Base-by-base conservation (phyloP, 2,797 vertebrate genomes). In the Typhlichthys eigenmanni region DNA sequence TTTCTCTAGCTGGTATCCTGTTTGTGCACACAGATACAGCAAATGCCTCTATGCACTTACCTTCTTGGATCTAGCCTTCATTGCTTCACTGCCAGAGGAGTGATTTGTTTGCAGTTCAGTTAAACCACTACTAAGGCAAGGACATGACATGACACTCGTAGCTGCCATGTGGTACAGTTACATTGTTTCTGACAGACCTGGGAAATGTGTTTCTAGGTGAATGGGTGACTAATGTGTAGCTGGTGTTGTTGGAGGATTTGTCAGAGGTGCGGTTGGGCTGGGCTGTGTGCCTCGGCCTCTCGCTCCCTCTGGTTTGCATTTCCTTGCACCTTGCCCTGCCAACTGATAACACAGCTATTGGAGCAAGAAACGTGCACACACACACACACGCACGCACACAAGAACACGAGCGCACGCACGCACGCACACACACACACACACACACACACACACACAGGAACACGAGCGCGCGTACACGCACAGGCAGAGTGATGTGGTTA, bases 1-100 rank as follows among this genome's bases (percentile, higher is more conserved):
- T 87, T 87, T 77, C 75, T 58, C 60, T 80, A 13, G 13, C 63
- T 14, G 16, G 54, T 73, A 69, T 87, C 82, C 84, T 87, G 83
- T 85, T 85, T 82, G 79, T 77, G 49, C 60, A 64, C 3, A 11
- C 52, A 58, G 14, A 3, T 2, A 53, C 62, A 32, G 73, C 47
- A 9, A 13, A 49, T 66, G 54, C 62, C 52, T 46, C 11, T 47
- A 13, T 50, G 71, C 24, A 24, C 13, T 29, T 50, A 62, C 53
- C 58, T 19, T 52, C 75, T n/a, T 11, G 49, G 57, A 70, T 54
- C 64, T 29, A 57, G 46, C 46, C 65, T 77, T 69, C 16, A 29
- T 48, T 47, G 55, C 49, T 57, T 54, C 47, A 32, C 55, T 55
- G 13, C 2, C 0, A 29, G 16, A 38, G 34, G 34, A 2, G 24